Evolutionary conservation across 1,140 invertebrate genomes (phyloP).

Genomic region (Tenebrio molitor): DNA sequence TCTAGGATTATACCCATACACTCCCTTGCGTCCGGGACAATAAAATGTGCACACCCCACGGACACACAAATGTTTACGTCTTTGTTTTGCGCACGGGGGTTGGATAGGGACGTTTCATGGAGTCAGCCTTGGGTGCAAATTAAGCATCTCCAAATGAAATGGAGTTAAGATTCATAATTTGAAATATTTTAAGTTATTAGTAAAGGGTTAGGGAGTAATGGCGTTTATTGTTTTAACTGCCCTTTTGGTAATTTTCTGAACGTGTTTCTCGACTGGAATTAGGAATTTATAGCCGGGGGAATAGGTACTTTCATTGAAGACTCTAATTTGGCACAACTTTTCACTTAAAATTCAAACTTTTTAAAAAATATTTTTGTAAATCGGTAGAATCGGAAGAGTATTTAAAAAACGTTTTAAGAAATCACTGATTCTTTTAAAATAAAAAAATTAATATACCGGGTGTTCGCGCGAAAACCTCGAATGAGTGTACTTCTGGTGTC

Average conservation of each 20-base stretch:
- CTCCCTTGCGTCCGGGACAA: conserved; percentile 40
- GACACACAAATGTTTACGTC: conserved; percentile 21
- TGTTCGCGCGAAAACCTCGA: too few species aligned
- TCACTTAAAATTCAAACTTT: too few species aligned
- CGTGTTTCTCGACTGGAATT: neutral
- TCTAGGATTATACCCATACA: conserved; percentile 49
- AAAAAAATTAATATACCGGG: too few species aligned
- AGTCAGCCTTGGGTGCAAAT: conserved; percentile 28
- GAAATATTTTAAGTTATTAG: conserved; percentile 48
- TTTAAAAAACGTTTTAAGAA: too few species aligned
- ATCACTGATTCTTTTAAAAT: too few species aligned
- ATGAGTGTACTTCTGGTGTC: too few species aligned
- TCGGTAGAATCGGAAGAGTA: too few species aligned
- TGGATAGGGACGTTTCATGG: neutral
- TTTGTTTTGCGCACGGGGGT: conserved; percentile 6
- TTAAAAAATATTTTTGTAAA: too few species aligned
- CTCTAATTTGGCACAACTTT: too few species aligned
- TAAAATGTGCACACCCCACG: conserved; percentile 43
- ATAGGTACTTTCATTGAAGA: too few species aligned
- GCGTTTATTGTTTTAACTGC: conserved; percentile 47
- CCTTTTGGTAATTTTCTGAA: conserved; percentile 31
- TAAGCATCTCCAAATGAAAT: conserved; percentile 46
- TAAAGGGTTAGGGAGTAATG: conserved; percentile 38
- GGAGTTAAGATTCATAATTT: conserved; percentile 49
- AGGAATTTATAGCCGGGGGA: neutral